Evolutionary conservation across 37 sponge, comb jelly and placozoan species (phyloP), one percentile per base, ranked within the genome.

Genomic region (Cladorhizidae sp.): DNA sequence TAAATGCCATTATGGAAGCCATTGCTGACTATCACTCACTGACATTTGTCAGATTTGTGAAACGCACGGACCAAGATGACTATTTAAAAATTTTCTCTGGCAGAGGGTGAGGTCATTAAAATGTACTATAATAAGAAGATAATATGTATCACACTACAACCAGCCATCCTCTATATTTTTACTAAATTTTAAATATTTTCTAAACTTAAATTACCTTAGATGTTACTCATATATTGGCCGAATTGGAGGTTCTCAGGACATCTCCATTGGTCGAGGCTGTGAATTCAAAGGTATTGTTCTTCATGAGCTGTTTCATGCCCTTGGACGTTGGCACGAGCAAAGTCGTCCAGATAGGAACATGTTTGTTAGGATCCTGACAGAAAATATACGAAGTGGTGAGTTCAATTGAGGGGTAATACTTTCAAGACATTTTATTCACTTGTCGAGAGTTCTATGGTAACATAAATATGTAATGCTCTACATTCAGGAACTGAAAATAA

Each of bases 251-350:
- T 58, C 38, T 7, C 94, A 93, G 54, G 67, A 65, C 8, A 83
- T 93, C 9, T 93, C 90, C 36, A 89, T 93, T 78, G 94, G 94
- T 12, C 12, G 29, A 23, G 94, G 94, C 50, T 93, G 94, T 64
- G 90, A 89, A 67, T 50, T 26, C 72, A 61, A 57, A n/a, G 93
- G 93, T 3, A 85, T 86, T 35, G 93, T 93, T 20, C 80, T 87
- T 18, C 94, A 93, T 64, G 90, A 89, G 87, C 80, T 90, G 23
- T 93, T 89, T 45, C 49, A 45, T 45, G 49, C 49, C 49, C 49
- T 45, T 45, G 49, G 49, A 12, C 49, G 49, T 45, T 89, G 94
- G 94, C 94, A 93, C 49, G 94, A 93, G 54, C 94, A 93, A 55
- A 89, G 94, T 79, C 74, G 94, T 71, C 87, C 90, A 17, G 94